Base-by-base conservation (phyloP, 2,888 invertebrate genomes). In the Periphyllus acericola region DNA sequence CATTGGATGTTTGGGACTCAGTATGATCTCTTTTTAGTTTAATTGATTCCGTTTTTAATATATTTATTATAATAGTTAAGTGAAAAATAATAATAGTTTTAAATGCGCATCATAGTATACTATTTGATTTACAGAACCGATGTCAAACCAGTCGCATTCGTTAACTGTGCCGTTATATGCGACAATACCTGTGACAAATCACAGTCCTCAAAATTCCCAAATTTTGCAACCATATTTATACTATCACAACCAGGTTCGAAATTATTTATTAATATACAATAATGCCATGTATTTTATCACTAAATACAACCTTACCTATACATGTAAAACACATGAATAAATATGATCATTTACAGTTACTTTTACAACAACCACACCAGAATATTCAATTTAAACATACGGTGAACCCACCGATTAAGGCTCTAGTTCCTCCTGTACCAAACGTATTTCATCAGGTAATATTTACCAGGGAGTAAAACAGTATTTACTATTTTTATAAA, bases 161-260 rank as follows among this genome's bases (percentile, higher is more conserved):
- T 25, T 74, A 60, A 29, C 46, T 46, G 11, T 46, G 14, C 46
- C 11, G 14, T 14, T 46, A 29, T 76, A 75, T 60, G 40, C 75
- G n/a, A 36, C 84, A 32, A 36, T 75, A 66, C 66, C 84, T 21
- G 66, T 75, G 29, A 55, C 40, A 8, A 66, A 66, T 46, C 74
- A 87, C 14, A 81, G 81, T 32, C 36, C 87, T 74, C 74, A 40
- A 72, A 80, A 55, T 40, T 17, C 80, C 11, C 72, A 72, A 29
- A 29, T 75, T 19, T 40, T 87, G 74, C 81, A 75, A 46, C 84
- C 84, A 32, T 66, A 40, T 25, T 29, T 76, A 29, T 40, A 72
- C 46, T 71, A 52, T 32, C 40, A 84, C 29, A 84, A 87, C 32
- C 87, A 87, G 87, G 87, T 87, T 75, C 75, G 66, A 60, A 80